Percentiles rank a stretch among this genome's conserved stretches.
Evolutionary conservation across 2,113 vertebrate genomes (phyloP).

Genomic region (Tupaia chinensis): DNA sequence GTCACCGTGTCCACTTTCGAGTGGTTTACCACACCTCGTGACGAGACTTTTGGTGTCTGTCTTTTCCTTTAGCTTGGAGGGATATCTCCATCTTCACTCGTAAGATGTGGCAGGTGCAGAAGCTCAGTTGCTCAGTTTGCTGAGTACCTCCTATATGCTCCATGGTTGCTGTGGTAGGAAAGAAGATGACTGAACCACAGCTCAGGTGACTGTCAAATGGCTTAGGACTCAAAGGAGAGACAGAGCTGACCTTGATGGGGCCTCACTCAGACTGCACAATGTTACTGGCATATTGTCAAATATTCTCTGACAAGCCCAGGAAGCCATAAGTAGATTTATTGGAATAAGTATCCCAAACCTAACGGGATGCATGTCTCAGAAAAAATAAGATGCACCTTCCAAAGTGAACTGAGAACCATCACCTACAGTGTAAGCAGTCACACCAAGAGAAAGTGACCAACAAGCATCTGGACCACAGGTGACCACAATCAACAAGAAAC

Average conservation of each 20-base stretch:
- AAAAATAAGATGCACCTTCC: conserved; percentile 4
- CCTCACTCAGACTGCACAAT: not conserved
- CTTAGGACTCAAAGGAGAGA: not conserved
- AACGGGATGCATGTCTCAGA: not conserved
- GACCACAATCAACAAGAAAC: not conserved
- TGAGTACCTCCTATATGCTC: not conserved
- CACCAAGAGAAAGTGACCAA: conserved; percentile 31
- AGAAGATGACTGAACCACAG: not conserved
- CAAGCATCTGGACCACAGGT: conserved; percentile 4
- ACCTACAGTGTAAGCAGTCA: not conserved
- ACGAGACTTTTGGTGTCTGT: not conserved
- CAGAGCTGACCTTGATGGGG: not conserved
- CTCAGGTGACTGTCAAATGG: not conserved
- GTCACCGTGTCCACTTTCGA: not conserved
- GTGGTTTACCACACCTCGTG: not conserved
- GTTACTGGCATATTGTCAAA: not conserved
- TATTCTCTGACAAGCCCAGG: not conserved
- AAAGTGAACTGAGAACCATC: conserved; percentile 36
- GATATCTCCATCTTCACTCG: not conserved
- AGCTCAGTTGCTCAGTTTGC: not conserved
- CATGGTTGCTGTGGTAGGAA: not conserved
- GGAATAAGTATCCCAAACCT: not conserved
- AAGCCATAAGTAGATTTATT: not conserved
- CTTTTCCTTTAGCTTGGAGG: not conserved
- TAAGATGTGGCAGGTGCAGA: not conserved